Evolutionary conservation across 2,888 invertebrate genomes (phyloP), one percentile per base, ranked within the genome.

Genomic region (Epicampocera succincta): DNA sequence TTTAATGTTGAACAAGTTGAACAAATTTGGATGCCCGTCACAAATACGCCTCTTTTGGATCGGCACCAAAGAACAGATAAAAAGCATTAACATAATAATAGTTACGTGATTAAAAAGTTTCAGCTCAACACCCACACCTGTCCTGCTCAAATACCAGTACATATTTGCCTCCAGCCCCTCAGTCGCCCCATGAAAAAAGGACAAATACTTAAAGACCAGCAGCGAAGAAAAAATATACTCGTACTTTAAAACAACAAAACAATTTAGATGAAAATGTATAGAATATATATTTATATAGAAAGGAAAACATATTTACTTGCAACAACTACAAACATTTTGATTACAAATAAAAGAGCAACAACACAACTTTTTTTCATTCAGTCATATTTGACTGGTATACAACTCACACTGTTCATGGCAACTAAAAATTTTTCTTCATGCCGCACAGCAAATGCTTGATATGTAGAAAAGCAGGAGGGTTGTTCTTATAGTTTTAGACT

Each of bases 1-100:
- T 61, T 40, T 68, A 42, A 63, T 66, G 48, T 13, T 74, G 8
- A 33, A 33, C 8, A 33, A 33, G 46, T 56, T 77, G 15, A 50
- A 21, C 50, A 72, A 72, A 78, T 66, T 78, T 63, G 13, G 25
- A 54, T 66, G 42, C 58, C n/a, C 66, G 52, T 72, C 52, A 58
- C 52, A 38, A 29, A 44, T 25, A 72, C 60, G 50, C 72, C 58
- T 60, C 33, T 46, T 38, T 33, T 58, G 15, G 5, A 11, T 21
- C 42, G 15, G 12, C 56, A 48, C 6, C 33, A 75, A 60, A 25
- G 13, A 33, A 29, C 29, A 29, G 9, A 25, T 2, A 50, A 65
- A 25, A 73, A 65, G 69, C n/a, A 78, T 74, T 82, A 78, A 73
- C 74, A 77, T 74, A 78, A 74, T 78, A 82, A 78, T 78, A 74